Conservation (phyloP, 2,113 vertebrate species). For the Clupea harengus region DNA sequence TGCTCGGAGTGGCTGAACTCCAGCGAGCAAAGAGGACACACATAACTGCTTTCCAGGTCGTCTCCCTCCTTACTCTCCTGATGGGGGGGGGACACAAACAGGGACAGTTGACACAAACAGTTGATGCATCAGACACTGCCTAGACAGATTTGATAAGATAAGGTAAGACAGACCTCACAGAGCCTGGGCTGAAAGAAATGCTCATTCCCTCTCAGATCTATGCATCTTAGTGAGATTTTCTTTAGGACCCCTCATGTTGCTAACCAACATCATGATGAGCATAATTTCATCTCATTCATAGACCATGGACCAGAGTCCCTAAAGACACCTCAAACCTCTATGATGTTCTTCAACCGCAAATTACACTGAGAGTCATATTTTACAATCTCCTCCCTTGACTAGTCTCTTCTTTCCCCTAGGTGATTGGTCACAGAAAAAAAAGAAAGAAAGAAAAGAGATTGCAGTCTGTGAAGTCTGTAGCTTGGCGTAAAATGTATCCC, state of each 20-base stretch:
- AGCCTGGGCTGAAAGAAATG: not conserved
- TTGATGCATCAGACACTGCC: not conserved
- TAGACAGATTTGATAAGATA: not conserved
- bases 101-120: not conserved
- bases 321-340: not conserved
- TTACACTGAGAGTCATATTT: not conserved
- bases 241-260: not conserved
- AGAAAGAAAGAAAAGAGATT: not conserved
- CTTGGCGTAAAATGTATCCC: conserved; percentile 40
- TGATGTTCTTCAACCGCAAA: not conserved
- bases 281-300: not conserved
- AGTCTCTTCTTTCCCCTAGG: not conserved
- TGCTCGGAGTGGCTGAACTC: conserved; percentile 89
- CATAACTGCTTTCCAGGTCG: conserved; percentile 67
- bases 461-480: conserved; percentile 26
- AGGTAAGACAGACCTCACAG: not conserved
- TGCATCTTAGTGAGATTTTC: not conserved
- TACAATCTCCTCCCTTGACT: not conserved
- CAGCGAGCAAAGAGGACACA: conserved; percentile 89
- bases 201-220: not conserved
- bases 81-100: conserved; percentile 12
- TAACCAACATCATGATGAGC: not conserved
- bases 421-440: not conserved
- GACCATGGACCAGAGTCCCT: not conserved
- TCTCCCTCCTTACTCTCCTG: conserved; percentile 72